Conservation (phyloP, 2,113 vertebrate genomes). For the Aramus guarauna region DNA sequence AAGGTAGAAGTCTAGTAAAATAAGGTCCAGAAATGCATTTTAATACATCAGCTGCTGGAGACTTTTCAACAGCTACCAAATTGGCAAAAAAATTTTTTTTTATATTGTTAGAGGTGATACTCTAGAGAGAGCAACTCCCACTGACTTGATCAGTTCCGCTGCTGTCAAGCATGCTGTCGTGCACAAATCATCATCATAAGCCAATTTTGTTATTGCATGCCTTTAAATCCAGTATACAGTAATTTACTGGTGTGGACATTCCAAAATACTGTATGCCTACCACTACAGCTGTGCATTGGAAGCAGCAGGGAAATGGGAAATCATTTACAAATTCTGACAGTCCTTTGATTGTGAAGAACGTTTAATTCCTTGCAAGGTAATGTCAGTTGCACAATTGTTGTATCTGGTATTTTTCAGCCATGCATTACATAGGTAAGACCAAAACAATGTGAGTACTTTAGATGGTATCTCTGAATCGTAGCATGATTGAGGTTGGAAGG, state of each 20-base stretch:
- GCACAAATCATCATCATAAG: neutral
- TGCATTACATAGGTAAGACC: too few relatives aligned
- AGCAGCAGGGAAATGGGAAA: neutral
- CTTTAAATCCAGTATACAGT: neutral
- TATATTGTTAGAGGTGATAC: neutral
- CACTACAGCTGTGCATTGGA: neutral
- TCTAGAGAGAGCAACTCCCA: neutral
- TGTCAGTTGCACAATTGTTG: neutral
- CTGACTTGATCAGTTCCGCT: neutral
- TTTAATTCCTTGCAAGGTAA: neutral
- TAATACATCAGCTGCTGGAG: neutral
- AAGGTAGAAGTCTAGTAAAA: neutral
- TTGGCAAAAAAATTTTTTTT: neutral
- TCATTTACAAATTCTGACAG: neutral
- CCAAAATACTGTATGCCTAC: neutral
- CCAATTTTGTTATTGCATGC: neutral
- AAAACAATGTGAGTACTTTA: neutral
- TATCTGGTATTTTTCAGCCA: neutral
- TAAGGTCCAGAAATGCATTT: neutral
- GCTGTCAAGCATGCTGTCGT: neutral
- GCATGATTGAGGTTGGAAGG: neutral
- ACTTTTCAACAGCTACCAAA: neutral
- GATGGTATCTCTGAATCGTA: neutral
- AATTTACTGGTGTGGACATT: neutral
- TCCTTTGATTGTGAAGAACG: neutral